Base-by-base conservation (phyloP, 2,888 invertebrate species). In the Dexiosoma caninum region DNA sequence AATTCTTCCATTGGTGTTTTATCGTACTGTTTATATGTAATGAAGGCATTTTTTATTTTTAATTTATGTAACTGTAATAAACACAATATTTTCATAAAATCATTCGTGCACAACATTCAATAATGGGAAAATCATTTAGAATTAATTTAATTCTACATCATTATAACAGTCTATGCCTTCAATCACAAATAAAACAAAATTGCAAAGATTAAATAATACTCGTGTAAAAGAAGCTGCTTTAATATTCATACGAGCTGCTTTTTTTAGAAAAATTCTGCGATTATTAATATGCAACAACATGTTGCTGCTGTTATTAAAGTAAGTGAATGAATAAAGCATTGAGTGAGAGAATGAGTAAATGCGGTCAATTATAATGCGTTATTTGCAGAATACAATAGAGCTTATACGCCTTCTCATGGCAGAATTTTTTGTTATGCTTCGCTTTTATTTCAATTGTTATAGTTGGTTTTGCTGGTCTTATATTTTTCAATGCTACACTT, bases 331-430 rank as follows among this genome's bases (percentile, higher is more conserved):
- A n/a, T 32, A 70, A 23, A 21, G 27, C 16, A 32, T 64, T 37
- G 46, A 67, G 12, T 42, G 44, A 67, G 21, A 67, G 66, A 76
- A 67, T 71, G 67, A 70, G 42, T 72, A 62, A 70, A 74, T 77
- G 69, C 72, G 72, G 57, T 74, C 72, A 81, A 81, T 77, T 81
- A 81, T 49, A 74, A 71, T 81, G 81, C 81, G 81, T 81, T 81
- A 60, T 57, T 77, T 70, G 64, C 64, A 71, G 49, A 40, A 49
- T 35, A 64, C 62, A 64, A 59, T 49, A 19, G 57, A 71, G 49
- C 35, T 40, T 42, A 57, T 64, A 71, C 70, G 70, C 77, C 70
- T 71, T 70, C 64, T 66, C 40, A 40, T n/a, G 35, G 37, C 16
- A n/a, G n/a, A n/a, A 55, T 16, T 23, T 46, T 32, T 8, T n/a